These are phyloP conservation scores for Drosophila paramelanica DNA, from an alignment of 2,888 invertebrate species.

Conservation along the genomic window DNA sequence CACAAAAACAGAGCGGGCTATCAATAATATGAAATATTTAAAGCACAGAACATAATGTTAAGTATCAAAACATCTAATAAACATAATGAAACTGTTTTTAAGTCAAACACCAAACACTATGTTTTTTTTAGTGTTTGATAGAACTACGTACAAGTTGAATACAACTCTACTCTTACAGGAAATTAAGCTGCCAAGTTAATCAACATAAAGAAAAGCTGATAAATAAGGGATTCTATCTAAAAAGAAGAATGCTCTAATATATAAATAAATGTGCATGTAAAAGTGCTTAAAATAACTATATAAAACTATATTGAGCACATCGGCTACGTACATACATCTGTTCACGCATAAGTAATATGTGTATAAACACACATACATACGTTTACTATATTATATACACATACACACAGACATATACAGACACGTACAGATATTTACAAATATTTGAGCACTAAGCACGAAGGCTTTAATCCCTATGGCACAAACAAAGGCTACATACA, in stretches of 20 bases:
- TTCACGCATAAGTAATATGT: constrained; percentile 9
- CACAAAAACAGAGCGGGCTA: too few species aligned
- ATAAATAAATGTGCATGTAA: constrained; percentile 44
- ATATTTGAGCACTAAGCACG: constrained; percentile 26
- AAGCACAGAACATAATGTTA: too few species aligned
- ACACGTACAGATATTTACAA: constrained; percentile 20
- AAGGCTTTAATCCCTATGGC: constrained; percentile 50
- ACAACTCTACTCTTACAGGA: neutral
- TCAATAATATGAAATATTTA: too few species aligned
- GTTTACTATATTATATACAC: constrained; percentile 6
- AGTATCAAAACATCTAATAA: too few species aligned
- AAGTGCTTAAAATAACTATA: constrained; percentile 57
- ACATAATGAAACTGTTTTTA: too few species aligned
- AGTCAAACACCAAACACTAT: too few species aligned
- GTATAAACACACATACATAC: neutral
- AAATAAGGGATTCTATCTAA: constrained; percentile 34
- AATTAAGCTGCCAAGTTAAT: constrained; percentile 12
- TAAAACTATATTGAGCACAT: constrained; percentile 55
- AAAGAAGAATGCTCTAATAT: constrained; percentile 28
- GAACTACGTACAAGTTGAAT: too few species aligned
- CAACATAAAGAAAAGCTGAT: constrained; percentile 13
- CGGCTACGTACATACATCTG: constrained; percentile 28
- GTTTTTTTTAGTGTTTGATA: too few species aligned
- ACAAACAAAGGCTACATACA: constrained; percentile 34
- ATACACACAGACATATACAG: neutral